These are phyloP conservation scores for Salminus brasiliensis DNA, from an alignment of 2,113 vertebrate genomes.

Conservation along the genomic window DNA sequence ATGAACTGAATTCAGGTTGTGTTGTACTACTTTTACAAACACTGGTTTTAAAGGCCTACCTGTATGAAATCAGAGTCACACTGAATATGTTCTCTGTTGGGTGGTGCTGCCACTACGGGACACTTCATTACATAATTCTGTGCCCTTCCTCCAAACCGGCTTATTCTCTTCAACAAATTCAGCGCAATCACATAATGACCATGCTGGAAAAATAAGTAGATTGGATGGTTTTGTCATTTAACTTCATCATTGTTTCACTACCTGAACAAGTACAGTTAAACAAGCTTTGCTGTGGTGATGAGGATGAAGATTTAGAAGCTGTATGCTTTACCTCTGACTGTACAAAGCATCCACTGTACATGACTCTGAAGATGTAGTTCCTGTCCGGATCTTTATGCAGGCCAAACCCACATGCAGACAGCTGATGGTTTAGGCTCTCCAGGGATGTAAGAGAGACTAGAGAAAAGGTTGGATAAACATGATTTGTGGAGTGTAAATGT, in stretches of 20 bases:
- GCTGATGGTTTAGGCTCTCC: slow-evolving; percentile 65
- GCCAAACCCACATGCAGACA: slow-evolving; percentile 69
- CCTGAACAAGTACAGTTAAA: background rate
- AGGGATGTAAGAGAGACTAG: slow-evolving; percentile 63
- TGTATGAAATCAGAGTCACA: slow-evolving; percentile 67
- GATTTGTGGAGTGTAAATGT: too few species aligned
- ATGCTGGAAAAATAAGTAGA: slow-evolving; percentile 46
- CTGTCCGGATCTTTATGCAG: slow-evolving; percentile 65
- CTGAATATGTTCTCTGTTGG: slow-evolving; percentile 65
- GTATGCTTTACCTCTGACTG: slow-evolving; percentile 59
- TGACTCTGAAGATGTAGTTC: slow-evolving; percentile 70
- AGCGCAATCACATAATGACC: slow-evolving; percentile 60
- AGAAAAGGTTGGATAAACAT: background rate
- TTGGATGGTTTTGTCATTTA: background rate
- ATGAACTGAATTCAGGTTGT: background rate
- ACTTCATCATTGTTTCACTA: too few species aligned
- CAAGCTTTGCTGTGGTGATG: background rate
- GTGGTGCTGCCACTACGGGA: slow-evolving; percentile 64
- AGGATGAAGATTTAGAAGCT: background rate
- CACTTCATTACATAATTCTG: slow-evolving; percentile 70
- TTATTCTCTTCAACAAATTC: slow-evolving; percentile 64
- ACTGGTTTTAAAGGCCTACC: slow-evolving; percentile 52
- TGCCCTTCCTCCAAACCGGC: slow-evolving; percentile 61
- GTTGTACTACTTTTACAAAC: background rate
- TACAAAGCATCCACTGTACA: slow-evolving; percentile 70